phyloP scores from a whole-genome alignment of 2,888 invertebrate genomes.

The Drosophila buzzatii region DNA sequence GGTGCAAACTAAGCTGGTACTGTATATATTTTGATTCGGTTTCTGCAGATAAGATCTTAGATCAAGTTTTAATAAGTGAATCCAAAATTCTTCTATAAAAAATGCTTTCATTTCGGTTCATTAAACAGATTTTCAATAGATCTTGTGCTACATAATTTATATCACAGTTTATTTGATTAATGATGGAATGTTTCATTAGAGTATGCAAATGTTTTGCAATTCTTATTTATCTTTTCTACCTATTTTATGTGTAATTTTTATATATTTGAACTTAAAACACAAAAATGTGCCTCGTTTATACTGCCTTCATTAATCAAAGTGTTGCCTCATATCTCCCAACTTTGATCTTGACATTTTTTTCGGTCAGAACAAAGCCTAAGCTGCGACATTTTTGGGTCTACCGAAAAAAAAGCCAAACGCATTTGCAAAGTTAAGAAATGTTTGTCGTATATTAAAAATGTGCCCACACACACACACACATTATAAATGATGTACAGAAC shows the following conservation, averaged over 20 bases:
- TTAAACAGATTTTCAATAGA: background rate
- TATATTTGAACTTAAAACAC: conserved; percentile 16
- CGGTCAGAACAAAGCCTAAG: conserved; percentile 31
- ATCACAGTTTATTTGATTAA: background rate
- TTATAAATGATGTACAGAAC: conserved; percentile 13
- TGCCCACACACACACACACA: conserved; percentile 1
- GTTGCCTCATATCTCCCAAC: conserved; percentile 38
- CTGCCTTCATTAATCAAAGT: conserved; percentile 53
- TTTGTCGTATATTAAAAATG: conserved; percentile 7
- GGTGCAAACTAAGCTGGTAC: conserved; percentile 21
- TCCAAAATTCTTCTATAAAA: background rate
- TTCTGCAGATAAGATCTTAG: conserved; percentile 14
- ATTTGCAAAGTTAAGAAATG: conserved; percentile 13
- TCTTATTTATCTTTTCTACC: background rate
- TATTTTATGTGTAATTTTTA: conserved; percentile 1
- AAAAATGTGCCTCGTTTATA: conserved; percentile 23
- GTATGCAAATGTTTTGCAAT: background rate
- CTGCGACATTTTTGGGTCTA: conserved; percentile 37
- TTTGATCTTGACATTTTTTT: conserved; percentile 65
- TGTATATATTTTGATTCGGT: conserved; percentile 18
- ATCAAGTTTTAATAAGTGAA: conserved; percentile 15
- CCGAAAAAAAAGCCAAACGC: conserved; percentile 7
- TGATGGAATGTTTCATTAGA: too few species aligned
- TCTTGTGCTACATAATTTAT: background rate
- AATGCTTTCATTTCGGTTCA: background rate